phyloP scores from a whole-genome alignment of 1,140 invertebrate species.

The Caenorhabditis briggsae region DNA sequence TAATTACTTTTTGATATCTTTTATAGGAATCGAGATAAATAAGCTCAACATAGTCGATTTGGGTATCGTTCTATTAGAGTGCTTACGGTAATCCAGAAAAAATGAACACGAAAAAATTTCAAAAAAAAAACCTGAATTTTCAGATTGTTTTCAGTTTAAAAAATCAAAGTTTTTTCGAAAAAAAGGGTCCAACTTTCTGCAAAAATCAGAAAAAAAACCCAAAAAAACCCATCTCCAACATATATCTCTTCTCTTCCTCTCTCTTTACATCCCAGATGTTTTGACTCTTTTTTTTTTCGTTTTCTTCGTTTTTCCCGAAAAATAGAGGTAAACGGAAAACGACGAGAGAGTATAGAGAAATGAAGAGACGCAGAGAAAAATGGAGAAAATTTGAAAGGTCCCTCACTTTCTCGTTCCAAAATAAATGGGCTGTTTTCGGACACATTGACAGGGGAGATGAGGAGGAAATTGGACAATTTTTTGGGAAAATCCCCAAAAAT shows the following conservation, averaged over 20 bases:
- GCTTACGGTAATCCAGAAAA: too few species aligned
- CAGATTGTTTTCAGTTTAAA: not conserved
- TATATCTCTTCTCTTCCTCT: slow-evolving; percentile 12
- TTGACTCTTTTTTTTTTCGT: slow-evolving; percentile 12
- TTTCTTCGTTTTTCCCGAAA: slow-evolving; percentile 6
- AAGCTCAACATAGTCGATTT: too few species aligned
- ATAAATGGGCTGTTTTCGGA: not conserved
- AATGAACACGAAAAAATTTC: not conserved
- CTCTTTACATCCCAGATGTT: slow-evolving; percentile 6
- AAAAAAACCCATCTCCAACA: not conserved
- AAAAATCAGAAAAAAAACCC: not conserved
- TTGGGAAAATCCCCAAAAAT: too few species aligned
- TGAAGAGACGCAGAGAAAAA: slow-evolving; percentile 2
- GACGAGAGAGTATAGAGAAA: not conserved
- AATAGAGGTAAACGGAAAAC: not conserved
- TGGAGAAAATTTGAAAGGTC: not conserved
- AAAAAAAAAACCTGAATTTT: not conserved
- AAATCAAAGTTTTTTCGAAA: too few species aligned
- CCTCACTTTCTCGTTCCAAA: not conserved
- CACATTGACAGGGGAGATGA: not conserved
- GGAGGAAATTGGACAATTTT: not conserved
- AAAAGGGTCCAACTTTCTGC: not conserved
- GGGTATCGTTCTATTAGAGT: too few species aligned
- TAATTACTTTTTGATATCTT: too few species aligned
- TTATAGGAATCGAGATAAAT: too few species aligned